Percentiles rank a stretch among this genome's conserved stretches.
Evolutionary conservation across 2,888 invertebrate genomes (phyloP).

Genomic region (Petrolisthes cinctipes): DNA sequence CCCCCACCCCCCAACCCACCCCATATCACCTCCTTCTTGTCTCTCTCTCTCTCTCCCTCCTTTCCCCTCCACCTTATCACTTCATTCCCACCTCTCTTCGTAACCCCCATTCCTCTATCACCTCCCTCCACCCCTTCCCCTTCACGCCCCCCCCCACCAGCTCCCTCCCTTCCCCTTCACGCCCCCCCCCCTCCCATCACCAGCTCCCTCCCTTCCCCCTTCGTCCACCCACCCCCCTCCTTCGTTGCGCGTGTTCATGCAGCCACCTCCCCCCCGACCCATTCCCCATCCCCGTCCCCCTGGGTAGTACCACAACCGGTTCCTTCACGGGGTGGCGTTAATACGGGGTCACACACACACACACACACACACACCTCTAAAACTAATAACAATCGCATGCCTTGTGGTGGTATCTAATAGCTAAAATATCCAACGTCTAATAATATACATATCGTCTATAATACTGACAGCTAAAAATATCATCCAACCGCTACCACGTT

Average conservation of each 20-base stretch:
- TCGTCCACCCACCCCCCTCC: background rate
- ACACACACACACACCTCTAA: background rate
- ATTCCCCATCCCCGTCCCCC: too few relatives aligned
- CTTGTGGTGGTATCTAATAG: too few relatives aligned
- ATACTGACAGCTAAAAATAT: too few relatives aligned
- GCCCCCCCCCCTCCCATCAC: background rate
- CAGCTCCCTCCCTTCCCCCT: background rate
- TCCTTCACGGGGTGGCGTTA: too few relatives aligned
- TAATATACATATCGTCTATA: too few relatives aligned
- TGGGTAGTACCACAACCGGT: too few relatives aligned
- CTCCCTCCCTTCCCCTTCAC: too few relatives aligned
- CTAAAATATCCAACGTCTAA: too few relatives aligned
- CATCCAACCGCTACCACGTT: too few relatives aligned
- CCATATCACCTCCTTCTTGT: background rate
- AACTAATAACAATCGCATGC: too few relatives aligned
- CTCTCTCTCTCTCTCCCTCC: background rate
- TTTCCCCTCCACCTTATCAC: background rate
- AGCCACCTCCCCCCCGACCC: background rate
- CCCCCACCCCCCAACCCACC: background rate
- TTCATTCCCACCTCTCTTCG: background rate
- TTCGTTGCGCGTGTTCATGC: background rate
- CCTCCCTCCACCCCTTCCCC: background rate
- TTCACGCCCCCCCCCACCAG: background rate
- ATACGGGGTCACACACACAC: too few relatives aligned
- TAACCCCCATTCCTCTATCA: background rate